phyloP scores from a whole-genome alignment of 2,113 vertebrate genomes.

The Rhagologus leucostigma region DNA sequence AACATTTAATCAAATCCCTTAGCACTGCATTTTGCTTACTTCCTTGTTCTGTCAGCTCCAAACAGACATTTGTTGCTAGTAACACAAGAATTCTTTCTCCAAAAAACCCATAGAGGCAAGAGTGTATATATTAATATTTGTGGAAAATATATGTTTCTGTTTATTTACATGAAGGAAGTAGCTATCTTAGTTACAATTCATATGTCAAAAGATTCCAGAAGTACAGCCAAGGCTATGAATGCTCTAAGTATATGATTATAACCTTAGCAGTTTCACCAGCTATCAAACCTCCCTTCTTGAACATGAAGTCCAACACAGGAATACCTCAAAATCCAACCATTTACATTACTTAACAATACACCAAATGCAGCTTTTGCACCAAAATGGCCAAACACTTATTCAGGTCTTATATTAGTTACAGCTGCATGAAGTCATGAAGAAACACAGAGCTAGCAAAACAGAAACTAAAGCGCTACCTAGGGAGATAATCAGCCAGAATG shows the following conservation, averaged over 20 bases:
- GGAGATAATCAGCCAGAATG: not conserved
- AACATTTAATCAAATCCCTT: slow-evolving; percentile 4
- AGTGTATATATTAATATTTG: not conserved
- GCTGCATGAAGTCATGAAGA: not conserved
- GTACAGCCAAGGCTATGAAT: not conserved
- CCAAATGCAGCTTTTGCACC: not conserved
- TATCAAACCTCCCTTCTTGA: not conserved
- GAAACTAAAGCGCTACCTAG: not conserved
- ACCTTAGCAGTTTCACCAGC: not conserved
- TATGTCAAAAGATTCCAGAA: not conserved
- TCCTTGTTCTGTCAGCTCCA: not conserved
- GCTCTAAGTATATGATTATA: not conserved
- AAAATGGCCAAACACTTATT: not conserved
- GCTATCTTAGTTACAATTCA: not conserved
- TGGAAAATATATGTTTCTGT: not conserved
- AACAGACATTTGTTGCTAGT: not conserved
- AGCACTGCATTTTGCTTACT: not conserved
- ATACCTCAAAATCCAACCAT: not conserved
- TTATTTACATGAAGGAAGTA: not conserved
- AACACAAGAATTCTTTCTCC: not conserved
- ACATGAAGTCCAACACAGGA: not conserved
- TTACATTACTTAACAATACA: not conserved
- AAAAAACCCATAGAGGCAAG: not conserved
- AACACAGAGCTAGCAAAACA: not conserved
- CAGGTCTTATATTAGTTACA: not conserved